A percentile compares a stretch with the other conserved stretches of the same genome.
phyloP scores from a whole-genome alignment of 2,113 vertebrate genomes.

The Pungitius pungitius region DNA sequence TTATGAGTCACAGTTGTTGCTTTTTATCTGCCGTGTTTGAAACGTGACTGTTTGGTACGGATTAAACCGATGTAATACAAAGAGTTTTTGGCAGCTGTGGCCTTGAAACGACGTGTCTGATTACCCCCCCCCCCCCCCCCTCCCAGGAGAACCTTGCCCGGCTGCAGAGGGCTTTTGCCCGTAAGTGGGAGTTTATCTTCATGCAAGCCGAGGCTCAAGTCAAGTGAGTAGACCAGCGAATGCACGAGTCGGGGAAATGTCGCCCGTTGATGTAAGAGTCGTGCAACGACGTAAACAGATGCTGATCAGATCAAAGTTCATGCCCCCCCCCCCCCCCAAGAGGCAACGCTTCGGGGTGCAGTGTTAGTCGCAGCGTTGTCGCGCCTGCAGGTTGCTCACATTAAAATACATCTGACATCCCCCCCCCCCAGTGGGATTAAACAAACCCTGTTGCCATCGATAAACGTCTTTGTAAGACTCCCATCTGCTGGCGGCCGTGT shows the following conservation, averaged over 20 bases:
- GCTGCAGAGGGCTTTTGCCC: conserved; percentile 94
- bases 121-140: conserved; percentile 42
- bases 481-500: conserved; percentile 65
- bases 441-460: background rate
- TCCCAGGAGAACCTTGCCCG: conserved; percentile 93
- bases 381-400: background rate
- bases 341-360: conserved; percentile 7
- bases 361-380: conserved; percentile 8
- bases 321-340: conserved; percentile 28
- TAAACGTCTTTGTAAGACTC: conserved; percentile 31
- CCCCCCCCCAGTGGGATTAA: conserved; percentile 11
- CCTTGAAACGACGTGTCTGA: background rate
- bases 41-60: background rate
- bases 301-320: background rate
- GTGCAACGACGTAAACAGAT: background rate
- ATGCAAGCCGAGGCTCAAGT: conserved; percentile 99
- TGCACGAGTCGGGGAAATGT: conserved; percentile 1
- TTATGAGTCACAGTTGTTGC: background rate
- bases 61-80: background rate
- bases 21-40: background rate
- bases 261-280: background rate
- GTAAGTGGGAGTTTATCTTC: conserved; percentile 99
- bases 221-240: conserved; percentile 85
- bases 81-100: no score
- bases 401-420: conserved; percentile 31